Percentiles rank a stretch among this genome's conserved stretches.
These are phyloP conservation scores for Steinernema khuongi DNA, from an alignment of 1,140 invertebrate species.

Conservation along the genomic window DNA sequence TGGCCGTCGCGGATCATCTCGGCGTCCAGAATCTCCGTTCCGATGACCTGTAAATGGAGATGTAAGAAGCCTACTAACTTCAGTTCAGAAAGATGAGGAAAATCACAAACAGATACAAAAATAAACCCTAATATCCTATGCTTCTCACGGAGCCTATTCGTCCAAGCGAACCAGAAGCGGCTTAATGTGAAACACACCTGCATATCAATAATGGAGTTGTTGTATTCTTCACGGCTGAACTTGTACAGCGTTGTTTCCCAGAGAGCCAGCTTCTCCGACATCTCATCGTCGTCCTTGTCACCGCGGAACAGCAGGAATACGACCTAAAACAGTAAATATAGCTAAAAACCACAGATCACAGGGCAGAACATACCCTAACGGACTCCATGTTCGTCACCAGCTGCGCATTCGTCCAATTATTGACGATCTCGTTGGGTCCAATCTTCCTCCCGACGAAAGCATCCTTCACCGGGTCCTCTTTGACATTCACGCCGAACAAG, in stretches of 20 bases:
- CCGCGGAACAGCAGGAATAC: conserved; percentile 51
- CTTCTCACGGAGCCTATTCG: too few species aligned
- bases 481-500: conserved; percentile 43
- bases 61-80: background rate
- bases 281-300: conserved; percentile 27
- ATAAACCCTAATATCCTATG: too few species aligned
- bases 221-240: conserved; percentile 41
- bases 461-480: conserved; percentile 10
- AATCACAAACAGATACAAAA: too few species aligned
- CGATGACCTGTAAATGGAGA: conserved; percentile 39
- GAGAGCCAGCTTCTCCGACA: conserved; percentile 29
- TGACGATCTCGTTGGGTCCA: background rate
- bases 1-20: conserved; percentile 52
- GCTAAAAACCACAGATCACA: background rate
- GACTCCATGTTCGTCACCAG: conserved; percentile 52
- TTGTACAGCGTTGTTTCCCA: conserved; percentile 49
- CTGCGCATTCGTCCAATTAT: conserved; percentile 17
- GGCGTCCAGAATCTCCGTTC: conserved; percentile 46
- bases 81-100: background rate
- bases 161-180: too few species aligned
- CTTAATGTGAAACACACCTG: conserved; percentile 28
- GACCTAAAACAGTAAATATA: conserved; percentile 23
- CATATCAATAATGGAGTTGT: conserved; percentile 34
- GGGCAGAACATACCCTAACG: conserved; percentile 32
- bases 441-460: conserved; percentile 17